These are phyloP conservation scores for Hippocampus kuda DNA, from an alignment of 2,797 vertebrate genomes.

Conservation along the genomic window DNA sequence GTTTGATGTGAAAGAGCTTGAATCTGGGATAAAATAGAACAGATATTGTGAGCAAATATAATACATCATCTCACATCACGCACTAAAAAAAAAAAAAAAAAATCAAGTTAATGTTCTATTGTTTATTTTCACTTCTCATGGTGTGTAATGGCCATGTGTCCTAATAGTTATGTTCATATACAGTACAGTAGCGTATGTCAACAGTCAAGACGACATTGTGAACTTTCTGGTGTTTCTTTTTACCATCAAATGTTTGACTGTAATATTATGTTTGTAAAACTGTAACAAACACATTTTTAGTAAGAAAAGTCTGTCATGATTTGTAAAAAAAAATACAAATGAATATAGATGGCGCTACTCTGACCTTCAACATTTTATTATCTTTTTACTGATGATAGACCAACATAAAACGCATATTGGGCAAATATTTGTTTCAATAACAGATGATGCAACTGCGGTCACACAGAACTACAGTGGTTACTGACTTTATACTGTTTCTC, in stretches of 20 bases:
- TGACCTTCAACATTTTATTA: not conserved
- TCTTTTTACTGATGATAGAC: not conserved
- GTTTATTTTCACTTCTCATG: not conserved
- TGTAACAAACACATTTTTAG: conserved; percentile 15
- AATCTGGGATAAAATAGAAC: not conserved
- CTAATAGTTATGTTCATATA: not conserved
- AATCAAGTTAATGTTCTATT: not conserved
- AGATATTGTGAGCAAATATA: not conserved
- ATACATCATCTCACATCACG: not conserved
- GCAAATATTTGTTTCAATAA: not conserved
- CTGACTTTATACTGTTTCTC: too few species aligned
- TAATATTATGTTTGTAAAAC: conserved; percentile 40
- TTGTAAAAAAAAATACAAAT: too few species aligned
- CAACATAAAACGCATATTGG: not conserved
- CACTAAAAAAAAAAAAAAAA: not conserved
- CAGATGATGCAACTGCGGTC: not conserved
- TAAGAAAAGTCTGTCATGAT: conserved; percentile 19
- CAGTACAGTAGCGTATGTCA: not conserved
- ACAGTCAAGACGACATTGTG: not conserved
- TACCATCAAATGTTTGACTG: conserved; percentile 16
- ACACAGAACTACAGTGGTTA: not conserved
- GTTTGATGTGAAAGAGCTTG: too few species aligned
- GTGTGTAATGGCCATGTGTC: not conserved
- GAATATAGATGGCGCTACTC: not conserved
- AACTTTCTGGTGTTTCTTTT: not conserved